Base-by-base conservation (phyloP, 2,888 invertebrate species). In the Chironomus tentans region DNA sequence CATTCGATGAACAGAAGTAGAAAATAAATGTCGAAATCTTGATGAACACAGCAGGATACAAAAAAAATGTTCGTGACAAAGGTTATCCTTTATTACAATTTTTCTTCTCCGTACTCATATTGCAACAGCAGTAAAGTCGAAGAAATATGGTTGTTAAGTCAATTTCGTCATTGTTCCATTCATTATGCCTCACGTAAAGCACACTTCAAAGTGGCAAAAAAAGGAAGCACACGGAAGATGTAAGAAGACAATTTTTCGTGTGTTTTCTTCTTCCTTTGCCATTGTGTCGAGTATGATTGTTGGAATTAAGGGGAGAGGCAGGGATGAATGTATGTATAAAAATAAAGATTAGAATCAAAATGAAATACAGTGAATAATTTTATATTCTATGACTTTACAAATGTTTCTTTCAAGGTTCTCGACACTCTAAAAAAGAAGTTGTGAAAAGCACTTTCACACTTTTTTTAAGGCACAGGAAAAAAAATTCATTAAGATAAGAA, bases 41-140 rank as follows among this genome's bases (percentile, higher is more conserved):
- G 68, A 68, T 68, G 68, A 68, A 68, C 68, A 68, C 68, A 68
- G 68, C 68, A 68, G 68, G 68, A 68, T 62, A 62, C 62, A 62
- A 18, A 62, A 18, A 62, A 22, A 50, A 50, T n/a, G 38, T 68
- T 68, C 68, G 68, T 68, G 28, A 68, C 68, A 68, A 68, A 68
- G 28, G 68, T 68, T 28, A 24, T 22, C 28, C 12, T 18, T 68
- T 18, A 22, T 18, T 68, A 3, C 21, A 62, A 18, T 62, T 62
- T 62, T 21, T 18, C 62, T 38, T 38, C 38, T 38, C 38, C 38
- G 7, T 56, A n/a, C 56, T 15, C 7, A 56, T 18, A 15, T 56
- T 56, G n/a, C 56, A 18, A n/a, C n/a, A 15, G 7, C 4, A 15
- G 5, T 56, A 15, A 6, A n/a, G 18, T 10, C 10, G 22, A 21